These are phyloP conservation scores for Heliconius ismenius DNA, from an alignment of 2,888 invertebrate genomes.

Conservation along the genomic window DNA sequence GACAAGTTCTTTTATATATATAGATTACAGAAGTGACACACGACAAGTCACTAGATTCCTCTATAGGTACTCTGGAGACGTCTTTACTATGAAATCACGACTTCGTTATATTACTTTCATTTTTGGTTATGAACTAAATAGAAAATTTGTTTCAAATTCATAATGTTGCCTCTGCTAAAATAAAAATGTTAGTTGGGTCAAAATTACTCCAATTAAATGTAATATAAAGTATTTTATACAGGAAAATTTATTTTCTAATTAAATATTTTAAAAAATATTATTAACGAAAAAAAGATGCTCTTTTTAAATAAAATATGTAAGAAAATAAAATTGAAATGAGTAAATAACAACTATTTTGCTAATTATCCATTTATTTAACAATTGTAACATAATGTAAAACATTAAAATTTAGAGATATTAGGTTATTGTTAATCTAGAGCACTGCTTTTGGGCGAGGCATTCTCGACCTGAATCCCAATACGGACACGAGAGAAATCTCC, in stretches of 20 bases:
- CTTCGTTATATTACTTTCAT: too few species aligned
- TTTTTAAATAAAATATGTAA: not conserved
- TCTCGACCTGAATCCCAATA: constrained; percentile 76
- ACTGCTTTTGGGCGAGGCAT: constrained; percentile 68
- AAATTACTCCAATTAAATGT: too few species aligned
- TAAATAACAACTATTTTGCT: not conserved
- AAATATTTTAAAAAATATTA: too few species aligned
- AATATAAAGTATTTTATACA: too few species aligned
- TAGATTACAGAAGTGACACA: not conserved
- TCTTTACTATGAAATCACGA: not conserved
- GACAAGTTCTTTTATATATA: too few species aligned
- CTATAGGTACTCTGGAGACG: not conserved
- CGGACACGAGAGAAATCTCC: constrained; percentile 76
- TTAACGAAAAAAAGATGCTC: too few species aligned
- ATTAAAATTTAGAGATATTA: constrained; percentile 30
- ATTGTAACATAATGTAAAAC: not conserved
- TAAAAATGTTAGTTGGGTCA: too few species aligned
- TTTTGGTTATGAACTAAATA: too few species aligned
- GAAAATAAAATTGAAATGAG: not conserved
- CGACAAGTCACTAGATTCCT: not conserved
- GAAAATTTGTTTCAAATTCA: not conserved
- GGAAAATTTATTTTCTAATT: too few species aligned
- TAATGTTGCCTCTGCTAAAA: not conserved
- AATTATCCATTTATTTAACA: not conserved
- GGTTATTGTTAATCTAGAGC: constrained; percentile 49